These are phyloP conservation scores for Poicephalus meyeri DNA, from an alignment of 2,113 vertebrate genomes.

Conservation along the genomic window DNA sequence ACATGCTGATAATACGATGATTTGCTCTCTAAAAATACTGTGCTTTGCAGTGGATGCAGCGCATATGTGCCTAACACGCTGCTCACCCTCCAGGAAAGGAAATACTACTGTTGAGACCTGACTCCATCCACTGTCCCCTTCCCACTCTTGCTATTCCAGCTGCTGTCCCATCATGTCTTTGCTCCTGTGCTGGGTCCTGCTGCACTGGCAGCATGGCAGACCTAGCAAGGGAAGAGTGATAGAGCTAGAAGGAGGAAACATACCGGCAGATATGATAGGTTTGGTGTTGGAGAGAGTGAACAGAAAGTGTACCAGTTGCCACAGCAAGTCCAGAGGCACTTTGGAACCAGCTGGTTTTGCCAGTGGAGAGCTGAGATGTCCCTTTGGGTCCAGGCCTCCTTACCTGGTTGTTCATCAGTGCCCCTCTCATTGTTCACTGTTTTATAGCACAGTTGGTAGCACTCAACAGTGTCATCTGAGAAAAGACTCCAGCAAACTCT, in stretches of 20 bases:
- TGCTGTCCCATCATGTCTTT: background rate
- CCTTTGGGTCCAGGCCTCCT: background rate
- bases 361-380: background rate
- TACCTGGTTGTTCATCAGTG: slow-evolving; percentile 75
- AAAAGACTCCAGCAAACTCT: slow-evolving; percentile 92
- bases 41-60: background rate
- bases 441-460: slow-evolving; percentile 86
- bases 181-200: background rate
- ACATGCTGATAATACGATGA: background rate
- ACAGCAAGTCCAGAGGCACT: background rate
- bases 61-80: background rate
- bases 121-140: background rate
- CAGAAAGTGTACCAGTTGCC: background rate
- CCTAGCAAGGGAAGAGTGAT: background rate
- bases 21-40: background rate
- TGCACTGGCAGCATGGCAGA: background rate
- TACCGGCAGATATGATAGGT: background rate
- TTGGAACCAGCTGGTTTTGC: background rate
- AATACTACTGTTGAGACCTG: background rate
- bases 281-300: background rate
- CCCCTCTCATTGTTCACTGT: slow-evolving; percentile 76
- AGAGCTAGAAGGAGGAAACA: background rate
- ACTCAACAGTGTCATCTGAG: slow-evolving; percentile 91
- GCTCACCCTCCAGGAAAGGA: background rate
- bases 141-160: background rate